Conservation (phyloP, 1,140 invertebrate genomes). For the Scaptomyza montana region DNA sequence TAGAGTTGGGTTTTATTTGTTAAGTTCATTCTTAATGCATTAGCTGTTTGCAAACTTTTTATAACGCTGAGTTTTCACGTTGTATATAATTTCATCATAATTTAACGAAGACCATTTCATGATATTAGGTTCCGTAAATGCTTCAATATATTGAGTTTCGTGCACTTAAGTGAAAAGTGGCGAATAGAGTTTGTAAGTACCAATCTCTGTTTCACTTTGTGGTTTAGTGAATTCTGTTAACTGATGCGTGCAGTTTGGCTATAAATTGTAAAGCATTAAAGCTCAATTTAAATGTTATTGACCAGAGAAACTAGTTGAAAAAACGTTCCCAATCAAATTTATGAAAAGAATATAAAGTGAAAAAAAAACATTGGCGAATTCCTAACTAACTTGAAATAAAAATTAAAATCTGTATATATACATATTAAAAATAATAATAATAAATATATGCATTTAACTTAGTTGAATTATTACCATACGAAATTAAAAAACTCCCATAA, state of each 20-base stretch:
- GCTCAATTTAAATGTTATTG: background rate
- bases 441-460: no score
- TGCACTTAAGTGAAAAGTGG: background rate
- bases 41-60: constrained; percentile 25
- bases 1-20: constrained; percentile 31
- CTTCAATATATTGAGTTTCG: constrained; percentile 1
- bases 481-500: no score
- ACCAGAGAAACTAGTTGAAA: background rate
- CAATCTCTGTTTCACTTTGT: background rate
- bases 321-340: no score
- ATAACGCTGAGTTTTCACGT: constrained; percentile 5
- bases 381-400: no score
- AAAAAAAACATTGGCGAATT: no score
- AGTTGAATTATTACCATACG: no score
- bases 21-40: constrained; percentile 57
- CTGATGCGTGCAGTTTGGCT: background rate
- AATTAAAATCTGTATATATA: no score
- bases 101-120: constrained; percentile 2
- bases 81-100: background rate
- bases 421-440: no score
- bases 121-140: constrained; percentile 33
- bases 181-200: background rate
- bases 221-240: background rate
- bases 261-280: background rate
- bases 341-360: no score